Percentiles rank a stretch among this genome's conserved stretches.
Evolutionary conservation across 2,888 invertebrate species (phyloP).

Genomic region (Cephonodes hylas): DNA sequence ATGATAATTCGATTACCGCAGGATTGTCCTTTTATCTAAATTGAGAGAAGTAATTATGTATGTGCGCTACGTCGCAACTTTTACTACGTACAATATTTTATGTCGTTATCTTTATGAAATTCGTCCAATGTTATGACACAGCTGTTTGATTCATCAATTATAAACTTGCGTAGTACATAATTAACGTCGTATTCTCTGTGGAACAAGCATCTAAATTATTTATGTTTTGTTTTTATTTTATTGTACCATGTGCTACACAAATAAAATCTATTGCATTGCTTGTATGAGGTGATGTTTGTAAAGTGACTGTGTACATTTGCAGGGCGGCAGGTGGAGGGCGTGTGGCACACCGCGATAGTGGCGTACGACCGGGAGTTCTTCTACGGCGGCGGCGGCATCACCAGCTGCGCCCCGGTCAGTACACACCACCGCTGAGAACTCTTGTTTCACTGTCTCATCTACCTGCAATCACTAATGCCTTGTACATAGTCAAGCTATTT

Average conservation of each 20-base stretch:
- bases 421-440: slow-evolving; percentile 9
- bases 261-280: too few relatives aligned
- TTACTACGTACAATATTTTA: not conserved
- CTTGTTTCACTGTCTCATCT: too few relatives aligned
- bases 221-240: too few relatives aligned
- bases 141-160: not conserved
- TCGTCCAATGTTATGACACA: not conserved
- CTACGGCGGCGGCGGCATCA: slow-evolving; percentile 91
- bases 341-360: slow-evolving; percentile 97
- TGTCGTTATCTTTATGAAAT: not conserved
- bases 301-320: slow-evolving; percentile 25
- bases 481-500: too few relatives aligned
- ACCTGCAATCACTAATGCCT: too few relatives aligned
- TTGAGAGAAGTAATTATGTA: not conserved
- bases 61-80: too few relatives aligned
- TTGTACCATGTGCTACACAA: too few relatives aligned
- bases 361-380: slow-evolving; percentile 93
- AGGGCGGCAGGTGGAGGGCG: slow-evolving; percentile 93
- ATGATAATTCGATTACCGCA: too few relatives aligned
- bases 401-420: slow-evolving; percentile 90
- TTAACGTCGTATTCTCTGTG: not conserved
- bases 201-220: too few relatives aligned
- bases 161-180: too few relatives aligned
- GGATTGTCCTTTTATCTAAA: not conserved
- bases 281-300: not conserved